These are phyloP conservation scores for Mastomys natalensis DNA, from an alignment of 2,113 vertebrate species.

Conservation along the genomic window DNA sequence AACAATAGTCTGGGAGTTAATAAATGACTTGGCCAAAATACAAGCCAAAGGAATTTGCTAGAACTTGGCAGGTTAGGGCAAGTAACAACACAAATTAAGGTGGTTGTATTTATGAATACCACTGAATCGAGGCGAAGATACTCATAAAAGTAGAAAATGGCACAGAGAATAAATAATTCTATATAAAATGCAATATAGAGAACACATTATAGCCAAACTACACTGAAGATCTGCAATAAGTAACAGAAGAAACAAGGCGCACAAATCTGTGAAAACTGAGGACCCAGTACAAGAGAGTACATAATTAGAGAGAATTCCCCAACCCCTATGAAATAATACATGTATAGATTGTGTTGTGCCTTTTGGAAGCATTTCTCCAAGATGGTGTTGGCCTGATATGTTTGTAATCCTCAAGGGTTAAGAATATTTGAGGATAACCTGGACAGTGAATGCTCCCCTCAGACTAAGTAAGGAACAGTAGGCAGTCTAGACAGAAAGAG, in stretches of 20 bases:
- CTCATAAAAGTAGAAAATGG: neutral
- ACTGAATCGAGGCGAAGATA: neutral
- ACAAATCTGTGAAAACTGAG: neutral
- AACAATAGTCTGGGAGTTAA: neutral
- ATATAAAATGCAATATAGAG: neutral
- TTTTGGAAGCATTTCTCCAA: conserved; percentile 33
- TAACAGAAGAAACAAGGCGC: neutral
- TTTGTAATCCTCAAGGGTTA: neutral
- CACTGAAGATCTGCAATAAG: neutral
- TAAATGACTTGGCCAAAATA: neutral
- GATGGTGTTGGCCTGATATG: neutral
- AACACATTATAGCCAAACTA: neutral
- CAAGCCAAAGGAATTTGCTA: neutral
- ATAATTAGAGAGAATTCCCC: conserved; percentile 2
- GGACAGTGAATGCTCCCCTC: neutral
- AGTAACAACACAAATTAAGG: neutral
- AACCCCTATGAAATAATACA: neutral
- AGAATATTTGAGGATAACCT: conserved; percentile 15
- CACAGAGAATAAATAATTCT: neutral
- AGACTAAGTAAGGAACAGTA: neutral
- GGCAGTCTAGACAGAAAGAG: neutral
- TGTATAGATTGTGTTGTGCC: neutral
- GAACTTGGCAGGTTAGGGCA: neutral
- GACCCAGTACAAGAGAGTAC: neutral
- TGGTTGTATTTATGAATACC: neutral